Conservation (phyloP, 2,797 vertebrate species). For the Argentina silus region DNA sequence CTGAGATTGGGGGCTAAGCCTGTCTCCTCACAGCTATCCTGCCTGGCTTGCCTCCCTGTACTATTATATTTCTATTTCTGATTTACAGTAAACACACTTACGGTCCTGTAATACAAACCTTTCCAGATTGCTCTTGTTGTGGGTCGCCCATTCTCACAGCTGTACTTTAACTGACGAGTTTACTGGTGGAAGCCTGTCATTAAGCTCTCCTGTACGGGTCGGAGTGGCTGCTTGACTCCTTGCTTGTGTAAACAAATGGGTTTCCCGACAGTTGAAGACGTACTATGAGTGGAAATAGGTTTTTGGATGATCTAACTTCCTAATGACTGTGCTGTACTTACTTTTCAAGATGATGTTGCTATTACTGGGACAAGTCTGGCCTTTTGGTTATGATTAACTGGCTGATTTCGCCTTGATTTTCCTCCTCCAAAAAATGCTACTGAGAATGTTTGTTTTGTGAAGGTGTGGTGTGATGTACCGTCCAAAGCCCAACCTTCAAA, state of each 20-base stretch:
- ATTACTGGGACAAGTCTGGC: no score
- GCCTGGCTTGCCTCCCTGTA: constrained; percentile 25
- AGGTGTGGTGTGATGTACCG: no score
- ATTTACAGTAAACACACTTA: constrained; percentile 32
- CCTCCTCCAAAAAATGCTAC: no score
- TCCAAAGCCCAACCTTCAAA: no score
- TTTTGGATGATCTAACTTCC: no score
- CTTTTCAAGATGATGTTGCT: not conserved
- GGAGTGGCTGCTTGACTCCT: not conserved
- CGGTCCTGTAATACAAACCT: constrained; percentile 8
- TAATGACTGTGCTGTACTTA: no score
- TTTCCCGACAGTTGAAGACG: no score
- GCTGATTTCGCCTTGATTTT: no score
- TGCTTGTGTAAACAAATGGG: no score
- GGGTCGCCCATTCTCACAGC: not conserved
- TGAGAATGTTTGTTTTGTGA: no score
- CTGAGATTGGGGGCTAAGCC: constrained; percentile 16
- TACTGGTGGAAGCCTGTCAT: constrained; percentile 16
- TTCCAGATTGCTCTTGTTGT: constrained; percentile 8
- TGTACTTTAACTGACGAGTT: constrained; percentile 19
- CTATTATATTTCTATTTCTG: constrained; percentile 44
- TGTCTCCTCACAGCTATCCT: constrained; percentile 12
- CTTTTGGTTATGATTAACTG: no score
- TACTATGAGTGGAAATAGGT: no score
- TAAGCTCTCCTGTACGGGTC: not conserved